Percentiles rank a stretch among this genome's conserved stretches.
Evolutionary conservation across 1,140 invertebrate species (phyloP).

Genomic region (Hyles euphorbiae): DNA sequence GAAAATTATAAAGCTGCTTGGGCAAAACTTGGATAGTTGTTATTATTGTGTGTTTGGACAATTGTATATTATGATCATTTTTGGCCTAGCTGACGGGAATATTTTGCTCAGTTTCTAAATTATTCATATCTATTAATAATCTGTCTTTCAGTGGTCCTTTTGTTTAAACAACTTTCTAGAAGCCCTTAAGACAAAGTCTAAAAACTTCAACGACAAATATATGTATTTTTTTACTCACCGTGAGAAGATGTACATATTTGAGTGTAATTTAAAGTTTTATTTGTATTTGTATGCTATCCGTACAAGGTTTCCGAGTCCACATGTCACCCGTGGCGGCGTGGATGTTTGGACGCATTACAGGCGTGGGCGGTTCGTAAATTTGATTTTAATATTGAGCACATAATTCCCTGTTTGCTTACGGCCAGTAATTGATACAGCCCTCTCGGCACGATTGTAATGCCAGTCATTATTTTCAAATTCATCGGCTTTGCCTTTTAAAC

Average conservation of each 20-base stretch:
- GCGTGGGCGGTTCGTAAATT: conserved; percentile 55
- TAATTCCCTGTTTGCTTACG: conserved; percentile 60
- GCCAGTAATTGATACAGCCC: conserved; percentile 64
- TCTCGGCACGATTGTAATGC: conserved; percentile 59
- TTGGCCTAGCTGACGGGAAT: too few species aligned
- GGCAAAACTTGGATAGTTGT: too few species aligned
- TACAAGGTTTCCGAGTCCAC: conserved; percentile 12
- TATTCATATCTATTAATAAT: too few species aligned
- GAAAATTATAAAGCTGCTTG: conserved; percentile 4
- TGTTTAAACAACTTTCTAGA: too few species aligned
- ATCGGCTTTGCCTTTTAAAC: conserved; percentile 48
- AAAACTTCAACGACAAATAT: too few species aligned
- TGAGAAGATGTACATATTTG: too few species aligned
- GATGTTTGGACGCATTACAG: conserved; percentile 21
- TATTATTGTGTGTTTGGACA: too few species aligned
- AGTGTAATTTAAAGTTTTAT: neutral
- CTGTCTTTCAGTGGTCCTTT: too few species aligned
- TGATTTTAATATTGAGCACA: conserved; percentile 69
- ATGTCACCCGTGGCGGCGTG: conserved; percentile 5
- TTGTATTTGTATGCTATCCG: conserved; percentile 7
- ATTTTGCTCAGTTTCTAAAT: too few species aligned
- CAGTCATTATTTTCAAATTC: conserved; percentile 70
- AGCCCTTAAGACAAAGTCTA: too few species aligned
- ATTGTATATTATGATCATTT: too few species aligned
- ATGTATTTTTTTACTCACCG: too few species aligned